A percentile compares a stretch with the other conserved stretches of the same genome.
These are phyloP conservation scores for Leuctra nigra DNA, from an alignment of 2,888 invertebrate species.

Conservation along the genomic window DNA sequence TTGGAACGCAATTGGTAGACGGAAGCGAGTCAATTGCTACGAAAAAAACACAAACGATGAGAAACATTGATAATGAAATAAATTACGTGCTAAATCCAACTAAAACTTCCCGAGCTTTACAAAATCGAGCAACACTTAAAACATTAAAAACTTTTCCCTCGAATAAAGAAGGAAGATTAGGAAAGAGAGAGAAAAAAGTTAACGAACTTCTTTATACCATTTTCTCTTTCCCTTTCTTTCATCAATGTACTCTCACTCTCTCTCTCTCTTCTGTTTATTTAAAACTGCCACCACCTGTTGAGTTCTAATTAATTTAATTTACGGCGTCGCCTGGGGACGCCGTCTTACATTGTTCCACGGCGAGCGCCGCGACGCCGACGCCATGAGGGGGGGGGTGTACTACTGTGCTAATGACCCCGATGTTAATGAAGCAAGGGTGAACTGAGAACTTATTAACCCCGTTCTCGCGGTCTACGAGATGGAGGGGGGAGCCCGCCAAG, in stretches of 20 bases:
- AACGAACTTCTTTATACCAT: conserved; percentile 13
- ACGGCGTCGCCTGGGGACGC: conserved; percentile 13
- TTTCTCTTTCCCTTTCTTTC: not conserved
- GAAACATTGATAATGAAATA: conserved; percentile 6
- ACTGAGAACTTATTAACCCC: conserved; percentile 8
- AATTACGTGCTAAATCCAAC: conserved; percentile 3
- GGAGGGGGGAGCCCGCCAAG: not conserved
- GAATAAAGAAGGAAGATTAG: not conserved
- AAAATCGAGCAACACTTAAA: conserved; percentile 7
- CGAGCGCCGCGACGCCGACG: conserved; percentile 5
- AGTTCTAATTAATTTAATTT: conserved; percentile 26
- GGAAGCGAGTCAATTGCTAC: too few species aligned
- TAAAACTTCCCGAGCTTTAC: not conserved
- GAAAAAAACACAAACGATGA: not conserved
- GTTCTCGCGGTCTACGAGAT: not conserved
- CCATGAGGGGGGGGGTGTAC: not conserved
- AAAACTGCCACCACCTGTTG: conserved; percentile 21
- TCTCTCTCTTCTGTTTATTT: not conserved
- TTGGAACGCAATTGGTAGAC: too few species aligned
- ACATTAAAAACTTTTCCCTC: conserved; percentile 2
- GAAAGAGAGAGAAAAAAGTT: conserved; percentile 3
- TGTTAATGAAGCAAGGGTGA: conserved; percentile 8
- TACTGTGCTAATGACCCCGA: conserved; percentile 15
- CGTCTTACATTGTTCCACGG: conserved; percentile 1
- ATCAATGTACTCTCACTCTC: not conserved